These are phyloP conservation scores for Ctenopoma kingsleyae DNA, from an alignment of 2,797 vertebrate genomes.

Conservation along the genomic window DNA sequence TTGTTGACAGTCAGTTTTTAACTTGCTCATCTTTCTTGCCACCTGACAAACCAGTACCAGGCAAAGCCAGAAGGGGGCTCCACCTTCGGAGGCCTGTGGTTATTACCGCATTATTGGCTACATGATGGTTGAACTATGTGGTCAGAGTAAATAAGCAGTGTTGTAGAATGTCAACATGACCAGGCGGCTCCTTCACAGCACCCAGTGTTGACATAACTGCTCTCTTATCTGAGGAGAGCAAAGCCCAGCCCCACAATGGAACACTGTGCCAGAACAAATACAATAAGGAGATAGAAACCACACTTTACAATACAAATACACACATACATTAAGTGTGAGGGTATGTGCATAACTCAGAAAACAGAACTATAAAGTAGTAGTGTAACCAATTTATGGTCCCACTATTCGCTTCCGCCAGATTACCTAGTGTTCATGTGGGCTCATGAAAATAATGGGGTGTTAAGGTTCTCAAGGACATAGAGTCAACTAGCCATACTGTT, in stretches of 20 bases:
- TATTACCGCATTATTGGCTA: slow-evolving; percentile 66
- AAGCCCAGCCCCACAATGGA: slow-evolving; percentile 74
- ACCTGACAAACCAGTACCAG: slow-evolving; percentile 41
- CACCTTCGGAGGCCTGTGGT: slow-evolving; percentile 41
- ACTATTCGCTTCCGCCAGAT: slow-evolving; percentile 9
- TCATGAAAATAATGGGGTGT: slow-evolving; percentile 55
- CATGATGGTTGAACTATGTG: slow-evolving; percentile 72
- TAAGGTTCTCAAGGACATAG: slow-evolving; percentile 40
- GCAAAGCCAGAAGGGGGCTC: slow-evolving; percentile 64
- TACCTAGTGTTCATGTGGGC: slow-evolving; percentile 39
- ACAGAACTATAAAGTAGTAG: background rate
- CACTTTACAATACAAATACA: slow-evolving; percentile 28
- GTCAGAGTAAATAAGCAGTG: slow-evolving; percentile 79
- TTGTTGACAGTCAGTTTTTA: slow-evolving; percentile 34
- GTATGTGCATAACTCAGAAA: slow-evolving; percentile 47
- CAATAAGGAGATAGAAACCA: slow-evolving; percentile 69
- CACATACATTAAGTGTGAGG: slow-evolving; percentile 34
- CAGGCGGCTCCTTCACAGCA: slow-evolving; percentile 78
- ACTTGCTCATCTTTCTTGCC: slow-evolving; percentile 18
- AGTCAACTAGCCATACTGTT: slow-evolving; percentile 14
- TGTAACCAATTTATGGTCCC: slow-evolving; percentile 4
- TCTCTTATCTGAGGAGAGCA: slow-evolving; percentile 80
- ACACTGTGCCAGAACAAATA: slow-evolving; percentile 80
- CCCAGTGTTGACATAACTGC: slow-evolving; percentile 83
- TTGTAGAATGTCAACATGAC: slow-evolving; percentile 81